phyloP scores from a whole-genome alignment of 2,113 vertebrate species.

The Hypanus sabinus region DNA sequence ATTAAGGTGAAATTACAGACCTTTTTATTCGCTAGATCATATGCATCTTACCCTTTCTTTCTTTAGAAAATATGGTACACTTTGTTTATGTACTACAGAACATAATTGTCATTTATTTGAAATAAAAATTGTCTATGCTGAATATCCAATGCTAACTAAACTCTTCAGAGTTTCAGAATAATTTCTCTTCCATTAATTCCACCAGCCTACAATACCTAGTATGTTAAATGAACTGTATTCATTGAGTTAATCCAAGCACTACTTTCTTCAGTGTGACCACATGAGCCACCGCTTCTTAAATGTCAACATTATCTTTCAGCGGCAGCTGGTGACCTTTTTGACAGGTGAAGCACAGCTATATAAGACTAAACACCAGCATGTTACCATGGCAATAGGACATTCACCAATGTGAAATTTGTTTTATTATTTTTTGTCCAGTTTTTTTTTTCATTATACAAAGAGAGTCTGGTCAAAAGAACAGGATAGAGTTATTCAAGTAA shows the following conservation, averaged over 20 bases:
- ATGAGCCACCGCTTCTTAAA: not conserved
- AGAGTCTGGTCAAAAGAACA: not conserved
- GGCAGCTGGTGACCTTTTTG: not conserved
- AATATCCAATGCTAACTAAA: not conserved
- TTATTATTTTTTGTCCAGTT: not conserved
- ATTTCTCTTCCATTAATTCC: not conserved
- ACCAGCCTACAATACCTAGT: not conserved
- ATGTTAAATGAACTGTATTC: not conserved
- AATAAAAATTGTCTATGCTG: not conserved
- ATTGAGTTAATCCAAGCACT: not conserved
- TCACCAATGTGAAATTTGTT: not conserved
- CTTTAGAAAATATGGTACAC: not conserved
- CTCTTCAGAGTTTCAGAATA: not conserved
- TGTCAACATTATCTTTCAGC: constrained; percentile 25
- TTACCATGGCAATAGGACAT: not conserved
- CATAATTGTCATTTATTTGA: not conserved
- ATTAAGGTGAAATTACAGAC: not conserved
- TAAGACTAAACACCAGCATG: not conserved
- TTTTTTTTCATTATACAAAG: not conserved
- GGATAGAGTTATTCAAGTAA: not conserved
- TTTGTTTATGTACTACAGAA: not conserved
- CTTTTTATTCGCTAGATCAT: not conserved
- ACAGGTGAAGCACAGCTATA: not conserved
- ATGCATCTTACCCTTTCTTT: not conserved
- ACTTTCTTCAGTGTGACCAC: not conserved